Percentiles rank a stretch among this genome's conserved stretches.
phyloP scores from a whole-genome alignment of 2,888 invertebrate genomes.

The Sphinx pinastri region DNA sequence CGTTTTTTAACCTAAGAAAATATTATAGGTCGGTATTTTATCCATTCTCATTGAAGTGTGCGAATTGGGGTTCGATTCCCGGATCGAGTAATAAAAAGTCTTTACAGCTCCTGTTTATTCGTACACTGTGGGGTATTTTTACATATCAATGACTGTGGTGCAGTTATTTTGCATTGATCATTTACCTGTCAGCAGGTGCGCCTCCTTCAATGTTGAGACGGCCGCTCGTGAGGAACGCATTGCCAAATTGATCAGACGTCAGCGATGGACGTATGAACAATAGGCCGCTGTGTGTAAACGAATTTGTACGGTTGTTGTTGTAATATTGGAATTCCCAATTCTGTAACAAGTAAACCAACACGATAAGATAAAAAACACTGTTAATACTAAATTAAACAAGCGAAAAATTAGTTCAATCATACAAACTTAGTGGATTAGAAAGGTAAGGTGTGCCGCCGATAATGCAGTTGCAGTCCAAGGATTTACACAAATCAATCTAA shows the following conservation, averaged over 20 bases:
- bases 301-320: slow-evolving; percentile 87
- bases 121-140: neutral
- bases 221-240: slow-evolving; percentile 79
- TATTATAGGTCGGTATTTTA: too few relatives aligned
- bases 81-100: neutral
- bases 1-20: too few relatives aligned
- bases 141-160: neutral
- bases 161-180: neutral
- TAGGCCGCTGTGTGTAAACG: slow-evolving; percentile 82
- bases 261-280: slow-evolving; percentile 86
- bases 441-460: neutral
- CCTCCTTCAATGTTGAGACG: slow-evolving; percentile 84
- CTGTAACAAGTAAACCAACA: slow-evolving; percentile 57
- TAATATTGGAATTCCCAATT: slow-evolving; percentile 90
- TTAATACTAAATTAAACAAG: too few relatives aligned
- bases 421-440: neutral
- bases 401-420: too few relatives aligned
- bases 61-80: too few relatives aligned
- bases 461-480: too few relatives aligned
- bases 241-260: slow-evolving; percentile 80
- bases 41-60: too few relatives aligned
- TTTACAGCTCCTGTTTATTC: neutral
- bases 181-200: slow-evolving; percentile 84
- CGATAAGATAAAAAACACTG: neutral
- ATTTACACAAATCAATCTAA: too few relatives aligned